phyloP scores from a whole-genome alignment of 2,113 vertebrate species.

The Vidua chalybeata region DNA sequence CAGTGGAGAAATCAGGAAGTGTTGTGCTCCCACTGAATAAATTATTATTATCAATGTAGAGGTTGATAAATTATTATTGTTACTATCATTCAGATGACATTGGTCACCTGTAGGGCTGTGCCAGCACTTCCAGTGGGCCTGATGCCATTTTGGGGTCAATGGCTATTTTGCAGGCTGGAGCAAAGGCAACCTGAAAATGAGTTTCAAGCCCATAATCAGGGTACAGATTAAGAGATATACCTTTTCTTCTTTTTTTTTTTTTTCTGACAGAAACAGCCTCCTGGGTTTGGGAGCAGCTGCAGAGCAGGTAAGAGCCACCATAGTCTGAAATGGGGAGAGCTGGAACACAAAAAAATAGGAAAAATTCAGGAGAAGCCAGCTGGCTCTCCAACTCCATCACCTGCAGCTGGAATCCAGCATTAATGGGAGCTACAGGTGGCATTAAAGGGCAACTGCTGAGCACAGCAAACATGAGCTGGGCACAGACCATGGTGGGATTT shows the following conservation, averaged over 20 bases:
- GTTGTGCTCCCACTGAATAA: not conserved
- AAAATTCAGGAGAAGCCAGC: not conserved
- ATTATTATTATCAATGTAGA: not conserved
- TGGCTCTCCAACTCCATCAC: not conserved
- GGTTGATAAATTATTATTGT: not conserved
- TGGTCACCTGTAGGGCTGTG: not conserved
- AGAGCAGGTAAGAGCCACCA: not conserved
- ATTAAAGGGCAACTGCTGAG: not conserved
- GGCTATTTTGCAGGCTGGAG: not conserved
- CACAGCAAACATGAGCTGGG: not conserved
- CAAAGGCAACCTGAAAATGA: not conserved
- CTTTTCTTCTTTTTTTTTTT: not conserved
- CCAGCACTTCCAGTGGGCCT: not conserved
- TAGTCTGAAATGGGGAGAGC: not conserved
- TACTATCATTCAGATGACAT: not conserved
- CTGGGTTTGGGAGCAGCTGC: not conserved
- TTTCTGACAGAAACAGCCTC: not conserved
- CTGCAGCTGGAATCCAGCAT: not conserved
- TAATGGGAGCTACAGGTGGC: not conserved
- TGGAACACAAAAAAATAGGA: not conserved
- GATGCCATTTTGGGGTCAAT: not conserved
- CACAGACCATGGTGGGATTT: fast-evolving
- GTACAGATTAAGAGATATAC: not conserved
- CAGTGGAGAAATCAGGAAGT: not conserved
- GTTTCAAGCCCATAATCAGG: not conserved